phyloP scores from a whole-genome alignment of 2,888 invertebrate species.

The Cephalotes varians region DNA sequence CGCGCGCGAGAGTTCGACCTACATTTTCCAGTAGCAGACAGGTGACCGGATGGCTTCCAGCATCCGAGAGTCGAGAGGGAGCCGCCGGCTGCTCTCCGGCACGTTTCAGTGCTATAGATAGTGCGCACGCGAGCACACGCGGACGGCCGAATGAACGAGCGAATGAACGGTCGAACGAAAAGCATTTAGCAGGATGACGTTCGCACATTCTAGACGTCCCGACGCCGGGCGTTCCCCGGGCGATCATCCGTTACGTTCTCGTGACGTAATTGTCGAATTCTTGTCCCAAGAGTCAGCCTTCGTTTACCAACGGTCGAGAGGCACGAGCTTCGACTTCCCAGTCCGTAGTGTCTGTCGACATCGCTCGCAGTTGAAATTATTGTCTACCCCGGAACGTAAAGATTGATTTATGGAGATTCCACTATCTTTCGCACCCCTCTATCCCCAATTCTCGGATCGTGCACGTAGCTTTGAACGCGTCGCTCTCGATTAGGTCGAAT shows the following conservation, averaged over 20 bases:
- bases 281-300: slow-evolving; percentile 72
- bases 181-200: slow-evolving; percentile 84
- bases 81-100: slow-evolving; percentile 62
- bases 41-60: slow-evolving; percentile 74
- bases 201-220: slow-evolving; percentile 83
- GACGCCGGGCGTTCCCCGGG: slow-evolving; percentile 70
- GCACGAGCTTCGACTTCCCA: slow-evolving; percentile 48
- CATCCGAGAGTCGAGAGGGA: slow-evolving; percentile 56
- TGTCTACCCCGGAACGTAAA: slow-evolving; percentile 52
- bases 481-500: background rate
- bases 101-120: slow-evolving; percentile 75
- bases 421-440: slow-evolving; percentile 56
- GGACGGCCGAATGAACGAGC: slow-evolving; percentile 41
- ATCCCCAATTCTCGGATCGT: background rate
- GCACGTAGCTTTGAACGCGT: background rate
- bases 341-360: slow-evolving; percentile 41
- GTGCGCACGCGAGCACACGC: slow-evolving; percentile 65
- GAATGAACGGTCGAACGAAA: slow-evolving; percentile 71
- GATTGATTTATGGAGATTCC: slow-evolving; percentile 64
- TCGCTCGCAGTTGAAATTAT: slow-evolving; percentile 62
- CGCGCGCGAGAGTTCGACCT: slow-evolving; percentile 74
- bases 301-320: slow-evolving; percentile 48
- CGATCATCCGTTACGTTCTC: slow-evolving; percentile 84
- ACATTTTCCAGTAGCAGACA: slow-evolving; percentile 74
- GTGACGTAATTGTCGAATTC: slow-evolving; percentile 85